These are phyloP conservation scores for Ctenosaura bakeri DNA, from an alignment of 2,797 vertebrate species.

Conservation along the genomic window DNA sequence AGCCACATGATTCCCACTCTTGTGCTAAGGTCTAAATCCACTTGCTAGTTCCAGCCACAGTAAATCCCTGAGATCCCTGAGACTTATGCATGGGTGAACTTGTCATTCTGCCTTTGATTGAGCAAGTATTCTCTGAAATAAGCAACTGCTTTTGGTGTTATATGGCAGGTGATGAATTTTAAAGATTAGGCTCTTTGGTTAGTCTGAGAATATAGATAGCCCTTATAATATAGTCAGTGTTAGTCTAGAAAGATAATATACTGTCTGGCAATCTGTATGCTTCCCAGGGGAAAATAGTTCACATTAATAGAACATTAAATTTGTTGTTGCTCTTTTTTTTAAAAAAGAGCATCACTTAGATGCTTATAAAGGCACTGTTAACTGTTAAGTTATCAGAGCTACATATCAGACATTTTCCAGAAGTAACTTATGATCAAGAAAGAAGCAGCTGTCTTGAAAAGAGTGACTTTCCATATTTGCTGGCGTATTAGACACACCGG, in stretches of 20 bases:
- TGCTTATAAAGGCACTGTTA: conserved; percentile 7
- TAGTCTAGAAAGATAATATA: neutral
- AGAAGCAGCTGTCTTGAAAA: neutral
- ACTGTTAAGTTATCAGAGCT: neutral
- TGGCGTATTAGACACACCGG: too few relatives aligned
- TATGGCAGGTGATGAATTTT: neutral
- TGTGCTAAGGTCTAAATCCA: too few relatives aligned
- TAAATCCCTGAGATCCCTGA: too few relatives aligned
- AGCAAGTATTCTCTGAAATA: too few relatives aligned
- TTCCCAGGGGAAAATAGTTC: neutral
- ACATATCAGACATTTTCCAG: neutral
- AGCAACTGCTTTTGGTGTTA: too few relatives aligned
- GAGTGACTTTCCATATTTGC: neutral
- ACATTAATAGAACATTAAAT: neutral
- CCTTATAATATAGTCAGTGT: too few relatives aligned
- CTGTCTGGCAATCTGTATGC: neutral
- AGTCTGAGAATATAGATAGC: too few relatives aligned
- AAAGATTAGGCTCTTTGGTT: neutral
- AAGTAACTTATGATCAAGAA: neutral
- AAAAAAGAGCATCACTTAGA: neutral
- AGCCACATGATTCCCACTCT: too few relatives aligned
- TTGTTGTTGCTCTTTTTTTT: neutral
- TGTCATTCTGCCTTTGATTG: too few relatives aligned
- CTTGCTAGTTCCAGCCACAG: too few relatives aligned
- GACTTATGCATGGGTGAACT: too few relatives aligned